Conservation (phyloP, 1,140 invertebrate genomes). For the Trichogramma pretiosum region DNA sequence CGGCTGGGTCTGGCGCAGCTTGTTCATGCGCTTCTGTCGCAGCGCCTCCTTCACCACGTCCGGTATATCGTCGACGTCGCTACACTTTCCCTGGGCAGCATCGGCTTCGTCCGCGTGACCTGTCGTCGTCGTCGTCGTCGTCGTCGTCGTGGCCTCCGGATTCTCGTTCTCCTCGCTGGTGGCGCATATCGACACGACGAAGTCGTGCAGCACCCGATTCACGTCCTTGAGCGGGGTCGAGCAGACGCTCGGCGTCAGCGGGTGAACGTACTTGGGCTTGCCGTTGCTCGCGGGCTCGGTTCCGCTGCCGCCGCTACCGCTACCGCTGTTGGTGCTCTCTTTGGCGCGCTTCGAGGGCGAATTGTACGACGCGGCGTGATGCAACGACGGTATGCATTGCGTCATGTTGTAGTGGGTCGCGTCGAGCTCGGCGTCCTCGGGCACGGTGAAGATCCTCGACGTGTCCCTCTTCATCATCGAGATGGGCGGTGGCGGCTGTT, state of each 20-base stretch:
- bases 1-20: slow-evolving; percentile 28
- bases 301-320: slow-evolving; percentile 20
- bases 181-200: slow-evolving; percentile 61
- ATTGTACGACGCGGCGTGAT: slow-evolving; percentile 29
- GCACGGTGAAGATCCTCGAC: slow-evolving; percentile 68
- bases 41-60: slow-evolving; percentile 41
- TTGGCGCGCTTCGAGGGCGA: slow-evolving; percentile 33
- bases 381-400: slow-evolving; percentile 31
- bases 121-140: neutral
- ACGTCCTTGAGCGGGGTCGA: slow-evolving; percentile 67
- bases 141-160: slow-evolving; percentile 31
- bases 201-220: slow-evolving; percentile 58
- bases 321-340: slow-evolving; percentile 23
- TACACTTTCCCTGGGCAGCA: neutral
- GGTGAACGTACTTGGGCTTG: slow-evolving; percentile 41
- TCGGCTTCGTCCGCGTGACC: neutral
- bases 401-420: slow-evolving; percentile 35
- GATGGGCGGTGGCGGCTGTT: too few species aligned
- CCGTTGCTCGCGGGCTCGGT: slow-evolving; percentile 29
- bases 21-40: slow-evolving; percentile 41
- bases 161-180: slow-evolving; percentile 45
- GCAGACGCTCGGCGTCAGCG: slow-evolving; percentile 55
- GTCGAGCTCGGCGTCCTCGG: slow-evolving; percentile 57
- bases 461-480: slow-evolving; percentile 63
- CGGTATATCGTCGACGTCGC: slow-evolving; percentile 35